Percentiles rank a stretch among this genome's conserved stretches.
Evolutionary conservation across 2,113 vertebrate genomes (phyloP).

Genomic region (Shinisaurus crocodilurus): DNA sequence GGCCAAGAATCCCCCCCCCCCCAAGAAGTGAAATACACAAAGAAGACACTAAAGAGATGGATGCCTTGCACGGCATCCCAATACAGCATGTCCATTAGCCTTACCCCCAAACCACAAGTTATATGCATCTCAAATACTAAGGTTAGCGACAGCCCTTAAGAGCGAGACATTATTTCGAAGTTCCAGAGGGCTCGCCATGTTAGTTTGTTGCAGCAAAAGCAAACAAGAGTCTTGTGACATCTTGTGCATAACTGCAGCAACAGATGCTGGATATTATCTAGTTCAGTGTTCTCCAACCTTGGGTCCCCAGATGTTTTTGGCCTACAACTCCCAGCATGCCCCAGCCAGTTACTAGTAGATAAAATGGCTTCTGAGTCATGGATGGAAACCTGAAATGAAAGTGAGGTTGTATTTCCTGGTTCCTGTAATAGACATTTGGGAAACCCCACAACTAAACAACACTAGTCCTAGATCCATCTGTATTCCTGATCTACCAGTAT

Average conservation of each 20-base stretch:
- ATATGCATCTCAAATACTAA: neutral
- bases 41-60: neutral
- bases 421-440: neutral
- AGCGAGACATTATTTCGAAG: neutral
- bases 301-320: too few species aligned
- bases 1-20: too few species aligned
- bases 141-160: neutral
- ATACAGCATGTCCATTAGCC: too few species aligned
- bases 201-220: neutral
- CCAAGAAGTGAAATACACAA: neutral
- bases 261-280: too few species aligned
- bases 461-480: neutral
- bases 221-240: neutral
- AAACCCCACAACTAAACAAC: neutral
- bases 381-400: neutral
- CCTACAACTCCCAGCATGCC: too few species aligned
- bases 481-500: neutral
- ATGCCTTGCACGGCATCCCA: neutral
- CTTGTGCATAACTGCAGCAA: too few species aligned
- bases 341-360: neutral
- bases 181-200: neutral
- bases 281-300: too few species aligned
- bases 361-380: neutral
- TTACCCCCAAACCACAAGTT: neutral
- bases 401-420: neutral